Evolutionary conservation across 37 sponge, comb jelly and placozoan genomes (phyloP).

Genomic region (Hormiphora californensis): DNA sequence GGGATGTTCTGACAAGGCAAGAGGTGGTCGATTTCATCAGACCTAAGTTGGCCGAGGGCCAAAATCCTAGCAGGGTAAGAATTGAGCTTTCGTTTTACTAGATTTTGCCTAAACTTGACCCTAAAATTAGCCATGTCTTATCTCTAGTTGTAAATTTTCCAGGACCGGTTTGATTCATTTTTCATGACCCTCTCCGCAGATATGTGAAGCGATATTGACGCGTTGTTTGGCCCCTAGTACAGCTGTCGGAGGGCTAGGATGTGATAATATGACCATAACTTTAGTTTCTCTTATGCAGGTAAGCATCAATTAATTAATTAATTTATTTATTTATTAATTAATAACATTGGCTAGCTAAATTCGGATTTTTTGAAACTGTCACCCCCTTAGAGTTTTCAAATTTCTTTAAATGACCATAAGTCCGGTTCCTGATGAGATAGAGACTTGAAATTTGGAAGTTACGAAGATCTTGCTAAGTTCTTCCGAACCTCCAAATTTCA

Average conservation of each 20-base stretch:
- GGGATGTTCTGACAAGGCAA: constrained; percentile 83
- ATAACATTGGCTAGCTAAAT: too few species aligned
- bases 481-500: too few species aligned
- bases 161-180: not conserved
- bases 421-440: too few species aligned
- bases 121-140: not conserved
- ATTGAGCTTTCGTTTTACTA: not conserved
- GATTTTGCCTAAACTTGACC: not conserved
- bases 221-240: constrained; percentile 80
- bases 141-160: not conserved
- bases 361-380: too few species aligned
- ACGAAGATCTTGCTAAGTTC: too few species aligned
- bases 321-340: too few species aligned
- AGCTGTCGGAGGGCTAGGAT: constrained; percentile 69
- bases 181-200: constrained; percentile 53
- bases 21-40: constrained; percentile 84
- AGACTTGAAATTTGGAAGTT: too few species aligned
- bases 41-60: constrained; percentile 62
- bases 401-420: too few species aligned
- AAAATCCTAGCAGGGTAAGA: constrained; percentile 58
- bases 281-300: constrained; percentile 65
- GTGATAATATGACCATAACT: constrained; percentile 92
- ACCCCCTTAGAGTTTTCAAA: too few species aligned
- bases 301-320: too few species aligned
- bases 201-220: constrained; percentile 79